Conservation (phyloP, 35 echinoderm and acorn worm species). For the Heliocidaris erythrogramma region DNA sequence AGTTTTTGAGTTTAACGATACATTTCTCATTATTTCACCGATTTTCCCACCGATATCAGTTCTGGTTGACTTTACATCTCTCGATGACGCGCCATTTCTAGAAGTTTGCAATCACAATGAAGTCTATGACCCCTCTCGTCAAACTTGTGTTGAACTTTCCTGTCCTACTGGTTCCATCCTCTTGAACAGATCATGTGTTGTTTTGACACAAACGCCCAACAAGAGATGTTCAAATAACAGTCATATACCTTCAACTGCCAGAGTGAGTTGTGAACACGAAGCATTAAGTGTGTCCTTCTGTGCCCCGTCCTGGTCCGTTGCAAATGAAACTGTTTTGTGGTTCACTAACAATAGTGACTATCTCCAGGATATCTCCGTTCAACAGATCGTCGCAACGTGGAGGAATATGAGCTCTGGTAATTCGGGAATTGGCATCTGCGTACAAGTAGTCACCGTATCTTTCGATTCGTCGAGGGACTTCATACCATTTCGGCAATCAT, state of each 20-base stretch:
- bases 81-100: background rate
- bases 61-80: background rate
- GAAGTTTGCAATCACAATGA: background rate
- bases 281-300: background rate
- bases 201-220: no score
- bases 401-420: background rate
- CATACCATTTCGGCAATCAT: background rate
- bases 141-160: background rate
- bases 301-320: background rate
- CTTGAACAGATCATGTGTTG: background rate
- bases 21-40: no score
- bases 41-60: slow-evolving; percentile 7
- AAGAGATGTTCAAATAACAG: background rate
- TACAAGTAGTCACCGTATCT: background rate
- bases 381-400: background rate
- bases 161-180: background rate
- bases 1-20: no score
- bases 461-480: background rate
- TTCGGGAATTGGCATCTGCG: background rate
- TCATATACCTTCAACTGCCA: background rate
- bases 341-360: background rate
- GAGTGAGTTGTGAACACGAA: background rate
- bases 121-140: background rate
- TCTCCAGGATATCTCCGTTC: background rate
- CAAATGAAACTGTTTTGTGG: background rate